Evolutionary conservation across 2,797 vertebrate species (phyloP).

Genomic region (Limosa lapponica): DNA sequence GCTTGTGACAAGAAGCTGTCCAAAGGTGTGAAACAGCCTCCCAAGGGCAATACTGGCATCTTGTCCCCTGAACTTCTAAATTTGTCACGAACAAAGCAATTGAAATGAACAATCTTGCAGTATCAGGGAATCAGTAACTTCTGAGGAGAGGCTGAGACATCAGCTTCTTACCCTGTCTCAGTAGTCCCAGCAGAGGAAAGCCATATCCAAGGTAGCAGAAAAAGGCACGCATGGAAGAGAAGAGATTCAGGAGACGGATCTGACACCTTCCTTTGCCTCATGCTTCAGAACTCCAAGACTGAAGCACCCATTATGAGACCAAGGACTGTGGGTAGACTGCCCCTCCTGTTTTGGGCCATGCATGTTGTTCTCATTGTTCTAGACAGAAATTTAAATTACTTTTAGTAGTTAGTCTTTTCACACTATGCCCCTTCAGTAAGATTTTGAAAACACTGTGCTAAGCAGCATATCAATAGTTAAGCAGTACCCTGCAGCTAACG

Average conservation of each 20-base stretch:
- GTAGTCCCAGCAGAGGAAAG: not conserved
- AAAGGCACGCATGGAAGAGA: not conserved
- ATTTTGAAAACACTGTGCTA: not conserved
- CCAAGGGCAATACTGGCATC: not conserved
- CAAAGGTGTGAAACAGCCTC: not conserved
- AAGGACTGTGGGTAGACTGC: not conserved
- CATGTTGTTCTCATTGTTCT: not conserved
- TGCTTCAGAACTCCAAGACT: not conserved
- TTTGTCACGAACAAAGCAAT: not conserved
- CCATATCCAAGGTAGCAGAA: not conserved
- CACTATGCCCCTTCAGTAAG: not conserved
- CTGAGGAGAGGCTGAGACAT: not conserved
- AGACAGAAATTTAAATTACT: not conserved
- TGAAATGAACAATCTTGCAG: not conserved
- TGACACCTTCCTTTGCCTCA: not conserved
- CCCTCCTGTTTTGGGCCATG: not conserved
- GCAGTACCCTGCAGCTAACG: not conserved
- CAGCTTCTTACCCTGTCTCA: not conserved
- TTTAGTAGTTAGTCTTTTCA: not conserved
- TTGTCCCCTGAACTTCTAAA: not conserved
- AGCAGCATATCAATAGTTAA: not conserved
- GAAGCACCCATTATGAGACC: not conserved
- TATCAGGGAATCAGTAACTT: not conserved
- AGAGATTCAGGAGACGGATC: not conserved
- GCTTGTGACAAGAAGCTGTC: not conserved